A percentile compares a stretch with the other conserved stretches of the same genome.
These are phyloP conservation scores for Acarapis woodi DNA, from an alignment of 1,140 invertebrate genomes.

Conservation along the genomic window DNA sequence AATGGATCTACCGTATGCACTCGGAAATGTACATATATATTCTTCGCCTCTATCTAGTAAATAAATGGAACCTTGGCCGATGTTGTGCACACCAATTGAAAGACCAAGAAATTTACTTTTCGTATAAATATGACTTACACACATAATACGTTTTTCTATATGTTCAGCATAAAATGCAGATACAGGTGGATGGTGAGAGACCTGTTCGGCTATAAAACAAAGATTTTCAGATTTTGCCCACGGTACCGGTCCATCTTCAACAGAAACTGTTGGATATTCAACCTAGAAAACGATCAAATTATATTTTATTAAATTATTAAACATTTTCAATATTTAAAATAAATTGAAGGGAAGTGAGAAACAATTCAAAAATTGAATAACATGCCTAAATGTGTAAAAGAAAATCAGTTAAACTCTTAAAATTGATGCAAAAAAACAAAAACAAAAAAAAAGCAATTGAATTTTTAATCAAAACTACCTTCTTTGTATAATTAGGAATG, in stretches of 20 bases:
- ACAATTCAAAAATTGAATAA: not conserved
- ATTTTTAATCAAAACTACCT: not conserved
- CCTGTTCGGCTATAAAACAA: slow-evolving; percentile 84
- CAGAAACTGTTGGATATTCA: too few species aligned
- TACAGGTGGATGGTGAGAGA: slow-evolving; percentile 96
- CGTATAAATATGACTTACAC: slow-evolving; percentile 81
- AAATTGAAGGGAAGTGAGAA: not conserved
- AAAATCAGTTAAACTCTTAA: too few species aligned
- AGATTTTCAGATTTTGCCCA: slow-evolving; percentile 50
- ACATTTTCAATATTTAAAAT: too few species aligned
- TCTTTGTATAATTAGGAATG: not conserved
- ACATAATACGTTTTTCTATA: slow-evolving; percentile 54
- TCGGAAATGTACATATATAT: slow-evolving; percentile 75
- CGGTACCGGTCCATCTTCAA: slow-evolving; percentile 41
- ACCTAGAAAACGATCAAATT: too few species aligned
- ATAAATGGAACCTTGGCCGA: slow-evolving; percentile 35
- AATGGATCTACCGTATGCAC: slow-evolving; percentile 81
- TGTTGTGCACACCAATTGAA: slow-evolving; percentile 38
- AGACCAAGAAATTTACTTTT: slow-evolving; percentile 91
- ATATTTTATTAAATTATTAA: too few species aligned
- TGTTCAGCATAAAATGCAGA: slow-evolving; percentile 93
- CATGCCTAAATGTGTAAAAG: too few species aligned
- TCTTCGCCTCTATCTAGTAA: slow-evolving; percentile 58
- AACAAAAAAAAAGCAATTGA: not conserved
- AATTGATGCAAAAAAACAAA: not conserved